Base-by-base conservation (phyloP, 23 tunicate genomes). In the Phallusia fumigata region DNA sequence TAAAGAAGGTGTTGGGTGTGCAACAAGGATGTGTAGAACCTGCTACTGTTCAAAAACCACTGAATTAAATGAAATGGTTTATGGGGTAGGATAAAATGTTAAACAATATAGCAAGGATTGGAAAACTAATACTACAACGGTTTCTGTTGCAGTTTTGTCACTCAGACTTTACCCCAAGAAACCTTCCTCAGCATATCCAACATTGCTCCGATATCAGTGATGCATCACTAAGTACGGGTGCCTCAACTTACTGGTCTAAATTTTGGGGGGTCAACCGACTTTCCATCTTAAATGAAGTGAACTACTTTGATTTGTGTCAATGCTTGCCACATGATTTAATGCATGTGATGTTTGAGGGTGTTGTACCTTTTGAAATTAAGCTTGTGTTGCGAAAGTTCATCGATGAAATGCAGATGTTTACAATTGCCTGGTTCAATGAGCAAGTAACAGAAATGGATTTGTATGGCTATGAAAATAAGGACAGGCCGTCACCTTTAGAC, bases 291-390 rank as follows among this genome's bases (percentile, higher is more conserved):
- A 77, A 36, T 35, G 80, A 77, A 1, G 53, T 40, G 18, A 35
- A 45, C 0, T 77, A 35, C 49, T 77, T 35, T 36, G 53, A 77
- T 40, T 31, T 77, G 19, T 77, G 80, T 26, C 80, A 36, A 30
- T 77, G 80, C 30, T 74, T 77, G 47, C 80, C 53, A 77, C 80
- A 77, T 77, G 80, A 77, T 77, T 35, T 77, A 22, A 77, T 77
- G 80, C 80, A 77, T 77, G 80, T 77, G 19, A 5, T 77, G 52
- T 77, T 35, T 36, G 80, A 77, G 47, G 80, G 80, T 35, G 80
- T 77, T 18, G 33, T 77, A 19, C 80, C 80, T 45, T 77, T 3
- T 77, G 80, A 77, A 77, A 35, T 77, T 18, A 77, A 77, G 52
- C 53, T 77, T 18, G 22, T 36, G 12, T 16, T 77, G 30, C 80